Percentiles rank a stretch among this genome's conserved stretches.
Evolutionary conservation across 2,113 vertebrate species (phyloP).

Genomic region (human): GRCh38 chr15:33175501-33176000

Average conservation of each 20-base stretch:
- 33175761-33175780: neutral
- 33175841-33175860: neutral
- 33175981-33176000: neutral
- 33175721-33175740: neutral
- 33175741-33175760: neutral
- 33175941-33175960: neutral
- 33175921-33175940: neutral
- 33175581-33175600: slow-evolving; percentile 1
- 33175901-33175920: neutral
- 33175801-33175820: neutral
- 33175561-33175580: neutral
- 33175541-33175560: neutral
- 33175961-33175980: neutral
- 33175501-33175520: slow-evolving; percentile 14
- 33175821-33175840: neutral
- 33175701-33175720: neutral
- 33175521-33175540: neutral
- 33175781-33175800: neutral
- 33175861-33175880: neutral
- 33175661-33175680: neutral
- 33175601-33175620: neutral
- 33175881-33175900: neutral
- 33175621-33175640: neutral
- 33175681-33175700: neutral
- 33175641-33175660: neutral